Conservation (phyloP, 2,888 invertebrate species). For the Drosophila nr. perissopoda region DNA sequence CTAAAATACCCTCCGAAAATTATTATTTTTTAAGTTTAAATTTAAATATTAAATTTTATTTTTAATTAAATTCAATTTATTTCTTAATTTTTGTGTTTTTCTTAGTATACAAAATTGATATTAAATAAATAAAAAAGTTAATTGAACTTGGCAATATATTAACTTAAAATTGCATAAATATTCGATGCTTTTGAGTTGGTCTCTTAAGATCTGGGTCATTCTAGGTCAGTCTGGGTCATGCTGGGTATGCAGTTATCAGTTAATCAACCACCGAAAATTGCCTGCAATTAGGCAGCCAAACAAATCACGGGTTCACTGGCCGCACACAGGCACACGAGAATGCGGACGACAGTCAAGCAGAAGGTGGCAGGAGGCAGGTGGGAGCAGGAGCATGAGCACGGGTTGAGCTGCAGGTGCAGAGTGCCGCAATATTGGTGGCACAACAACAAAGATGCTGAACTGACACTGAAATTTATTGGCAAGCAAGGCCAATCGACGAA, state of each 20-base stretch:
- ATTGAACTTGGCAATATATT: not conserved
- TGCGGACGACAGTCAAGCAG: constrained; percentile 22
- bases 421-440: constrained; percentile 30
- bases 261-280: constrained; percentile 27
- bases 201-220: constrained; percentile 42
- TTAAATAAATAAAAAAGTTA: not conserved
- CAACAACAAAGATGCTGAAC: constrained; percentile 57
- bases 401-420: not conserved
- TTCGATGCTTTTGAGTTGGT: not conserved
- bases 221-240: not conserved
- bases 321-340: constrained; percentile 14
- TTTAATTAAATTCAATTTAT: not conserved
- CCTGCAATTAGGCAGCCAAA: constrained; percentile 18
- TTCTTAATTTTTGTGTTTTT: not conserved
- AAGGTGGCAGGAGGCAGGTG: not conserved
- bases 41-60: no score
- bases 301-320: constrained; percentile 19
- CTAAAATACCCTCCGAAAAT: no score
- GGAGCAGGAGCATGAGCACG: not conserved
- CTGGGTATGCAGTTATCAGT: constrained; percentile 4
- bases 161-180: not conserved
- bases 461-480: constrained; percentile 71
- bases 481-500: constrained; percentile 75
- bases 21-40: no score
- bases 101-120: not conserved